phyloP scores from a whole-genome alignment of 2,113 vertebrate species.

The Apaloderma vittatum region DNA sequence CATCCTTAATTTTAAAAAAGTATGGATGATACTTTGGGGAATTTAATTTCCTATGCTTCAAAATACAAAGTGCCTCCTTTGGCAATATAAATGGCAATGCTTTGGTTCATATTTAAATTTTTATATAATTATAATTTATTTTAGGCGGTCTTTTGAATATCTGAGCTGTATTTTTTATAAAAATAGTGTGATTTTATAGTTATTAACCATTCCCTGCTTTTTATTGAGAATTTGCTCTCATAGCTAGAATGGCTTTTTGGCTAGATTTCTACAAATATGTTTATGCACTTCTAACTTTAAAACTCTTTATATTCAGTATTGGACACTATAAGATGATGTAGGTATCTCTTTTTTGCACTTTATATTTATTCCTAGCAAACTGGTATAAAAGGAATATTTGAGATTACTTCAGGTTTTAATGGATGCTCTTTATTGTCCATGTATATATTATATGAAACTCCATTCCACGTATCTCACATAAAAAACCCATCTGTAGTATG shows the following conservation, averaged over 20 bases:
- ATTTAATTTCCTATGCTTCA: slow-evolving; percentile 70
- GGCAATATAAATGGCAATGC: slow-evolving; percentile 79
- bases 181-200: slow-evolving; percentile 61
- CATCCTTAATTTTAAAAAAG: slow-evolving; percentile 75
- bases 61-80: slow-evolving; percentile 80
- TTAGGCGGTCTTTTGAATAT: slow-evolving; percentile 71
- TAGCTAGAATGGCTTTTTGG: slow-evolving; percentile 61
- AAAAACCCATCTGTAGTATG: neutral
- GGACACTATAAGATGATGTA: slow-evolving; percentile 53
- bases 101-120: slow-evolving; percentile 78
- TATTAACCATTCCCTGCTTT: slow-evolving; percentile 45
- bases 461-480: neutral
- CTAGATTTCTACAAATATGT: slow-evolving; percentile 34
- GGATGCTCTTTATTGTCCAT: slow-evolving; percentile 28
- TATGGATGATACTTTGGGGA: slow-evolving; percentile 65
- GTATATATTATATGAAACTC: neutral
- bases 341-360: slow-evolving; percentile 45
- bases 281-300: slow-evolving; percentile 12
- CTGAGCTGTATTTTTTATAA: slow-evolving; percentile 61
- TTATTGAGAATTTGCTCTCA: slow-evolving; percentile 50
- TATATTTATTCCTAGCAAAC: neutral
- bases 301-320: neutral
- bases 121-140: slow-evolving; percentile 66
- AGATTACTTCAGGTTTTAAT: slow-evolving; percentile 26
- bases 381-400: slow-evolving; percentile 21